A percentile compares a stretch with the other conserved stretches of the same genome.
Evolutionary conservation across 92 coral and sea anemone species (phyloP).

Genomic region (Montipora capitata): DNA sequence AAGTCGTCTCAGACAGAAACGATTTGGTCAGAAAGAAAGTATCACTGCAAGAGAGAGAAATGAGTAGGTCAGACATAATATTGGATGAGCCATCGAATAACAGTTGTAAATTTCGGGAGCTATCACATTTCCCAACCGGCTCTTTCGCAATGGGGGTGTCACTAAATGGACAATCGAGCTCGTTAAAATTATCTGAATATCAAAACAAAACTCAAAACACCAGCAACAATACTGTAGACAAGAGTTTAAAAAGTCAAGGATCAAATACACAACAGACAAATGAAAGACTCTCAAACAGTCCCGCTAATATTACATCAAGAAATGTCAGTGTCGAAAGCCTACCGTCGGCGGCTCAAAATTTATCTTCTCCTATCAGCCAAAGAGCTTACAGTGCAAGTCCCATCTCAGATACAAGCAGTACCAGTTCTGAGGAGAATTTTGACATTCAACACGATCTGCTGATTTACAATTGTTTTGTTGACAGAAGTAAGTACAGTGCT

Average conservation of each 20-base stretch:
- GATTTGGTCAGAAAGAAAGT: background rate
- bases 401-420: slow-evolving; percentile 39
- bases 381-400: slow-evolving; percentile 49
- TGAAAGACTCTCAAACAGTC: background rate
- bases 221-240: background rate
- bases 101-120: background rate
- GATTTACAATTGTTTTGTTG: slow-evolving; percentile 48
- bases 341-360: background rate
- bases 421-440: slow-evolving; percentile 45
- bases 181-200: background rate
- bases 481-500: slow-evolving; percentile 78
- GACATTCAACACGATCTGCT: slow-evolving; percentile 24
- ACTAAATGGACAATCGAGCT: slow-evolving; percentile 5
- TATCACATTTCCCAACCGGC: slow-evolving; percentile 18
- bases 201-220: slow-evolving; percentile 6
- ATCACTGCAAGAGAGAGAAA: slow-evolving; percentile 18
- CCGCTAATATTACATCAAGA: background rate
- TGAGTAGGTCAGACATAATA: background rate
- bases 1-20: background rate
- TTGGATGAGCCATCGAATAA: background rate
- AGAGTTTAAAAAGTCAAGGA: background rate
- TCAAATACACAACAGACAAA: slow-evolving; percentile 2
- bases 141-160: background rate
- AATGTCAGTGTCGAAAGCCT: slow-evolving; percentile 19
- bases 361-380: slow-evolving; percentile 40